These are phyloP conservation scores for Branchinecta lindahli DNA, from an alignment of 1,140 invertebrate species.

Conservation along the genomic window DNA sequence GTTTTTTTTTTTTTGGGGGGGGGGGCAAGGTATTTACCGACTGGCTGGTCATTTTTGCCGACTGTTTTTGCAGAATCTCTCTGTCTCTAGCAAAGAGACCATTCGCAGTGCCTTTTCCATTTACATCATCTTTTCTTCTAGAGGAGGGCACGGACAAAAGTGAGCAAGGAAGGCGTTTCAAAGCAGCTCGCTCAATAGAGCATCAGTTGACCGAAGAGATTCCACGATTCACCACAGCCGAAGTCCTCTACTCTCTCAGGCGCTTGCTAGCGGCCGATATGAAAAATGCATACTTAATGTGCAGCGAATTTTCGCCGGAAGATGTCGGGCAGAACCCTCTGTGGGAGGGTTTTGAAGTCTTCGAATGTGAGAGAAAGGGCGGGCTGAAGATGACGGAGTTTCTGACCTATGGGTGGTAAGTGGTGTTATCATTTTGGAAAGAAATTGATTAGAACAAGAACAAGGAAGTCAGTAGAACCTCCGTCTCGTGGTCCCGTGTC, in stretches of 20 bases:
- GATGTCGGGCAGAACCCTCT: conserved; percentile 44
- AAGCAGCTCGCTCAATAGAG: conserved; percentile 26
- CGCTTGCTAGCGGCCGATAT: conserved; percentile 70
- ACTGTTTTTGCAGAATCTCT: too few species aligned
- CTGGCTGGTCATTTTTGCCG: too few species aligned
- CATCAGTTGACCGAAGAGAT: conserved; percentile 44
- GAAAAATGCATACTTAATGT: conserved; percentile 51
- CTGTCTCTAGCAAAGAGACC: too few species aligned
- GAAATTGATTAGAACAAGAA: too few species aligned
- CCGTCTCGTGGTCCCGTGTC: too few species aligned
- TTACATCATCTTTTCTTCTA: too few species aligned
- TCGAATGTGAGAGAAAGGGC: conserved; percentile 53
- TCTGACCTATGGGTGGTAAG: conserved; percentile 70
- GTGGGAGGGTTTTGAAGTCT: conserved; percentile 40
- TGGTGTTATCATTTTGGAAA: conserved; percentile 19
- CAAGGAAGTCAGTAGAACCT: too few species aligned
- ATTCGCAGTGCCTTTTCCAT: too few species aligned
- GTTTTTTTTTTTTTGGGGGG: too few species aligned
- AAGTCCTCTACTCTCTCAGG: conserved; percentile 64
- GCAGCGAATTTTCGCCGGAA: conserved; percentile 20
- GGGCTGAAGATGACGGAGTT: conserved; percentile 63
- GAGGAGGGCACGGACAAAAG: too few species aligned
- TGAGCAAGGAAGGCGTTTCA: conserved; percentile 20
- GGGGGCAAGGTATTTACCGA: too few species aligned
- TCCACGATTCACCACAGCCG: conserved; percentile 55